phyloP scores from a whole-genome alignment of 2,113 vertebrate species.

The Callipepla squamata region DNA sequence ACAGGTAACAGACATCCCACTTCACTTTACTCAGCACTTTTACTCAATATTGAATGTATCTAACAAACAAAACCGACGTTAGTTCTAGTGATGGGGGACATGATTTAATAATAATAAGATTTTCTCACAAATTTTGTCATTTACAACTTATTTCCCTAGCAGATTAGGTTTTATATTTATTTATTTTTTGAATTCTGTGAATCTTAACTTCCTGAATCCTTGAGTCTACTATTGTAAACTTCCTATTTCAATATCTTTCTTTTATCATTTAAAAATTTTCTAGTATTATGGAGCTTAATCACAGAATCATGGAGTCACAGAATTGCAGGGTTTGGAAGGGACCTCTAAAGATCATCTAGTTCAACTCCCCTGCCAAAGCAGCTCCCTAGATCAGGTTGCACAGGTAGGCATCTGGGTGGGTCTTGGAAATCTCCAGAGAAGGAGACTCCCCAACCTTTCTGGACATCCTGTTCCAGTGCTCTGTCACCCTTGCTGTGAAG shows the following conservation, averaged over 20 bases:
- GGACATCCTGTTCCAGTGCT: no score
- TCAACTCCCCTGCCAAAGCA: no score
- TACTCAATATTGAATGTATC: background rate
- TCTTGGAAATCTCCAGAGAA: no score
- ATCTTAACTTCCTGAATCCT: background rate
- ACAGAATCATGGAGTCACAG: no score
- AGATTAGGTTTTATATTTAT: background rate
- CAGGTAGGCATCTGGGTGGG: no score
- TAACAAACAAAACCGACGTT: accelerated
- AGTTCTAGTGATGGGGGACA: background rate
- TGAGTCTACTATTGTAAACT: background rate
- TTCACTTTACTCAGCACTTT: background rate
- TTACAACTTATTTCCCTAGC: background rate
- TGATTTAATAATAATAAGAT: background rate
- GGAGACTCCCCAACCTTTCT: no score
- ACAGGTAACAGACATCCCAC: background rate
- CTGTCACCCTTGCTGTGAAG: no score
- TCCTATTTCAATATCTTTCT: background rate
- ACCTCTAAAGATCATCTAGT: no score
- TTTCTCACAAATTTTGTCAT: background rate
- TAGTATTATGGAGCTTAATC: background rate
- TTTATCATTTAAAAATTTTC: background rate
- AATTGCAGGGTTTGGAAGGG: no score
- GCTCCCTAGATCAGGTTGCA: no score
- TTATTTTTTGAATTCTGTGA: background rate